Percentiles rank a stretch among this genome's conserved stretches.
phyloP scores from a whole-genome alignment of 2,797 vertebrate species.

The Chloroceryle amazona region DNA sequence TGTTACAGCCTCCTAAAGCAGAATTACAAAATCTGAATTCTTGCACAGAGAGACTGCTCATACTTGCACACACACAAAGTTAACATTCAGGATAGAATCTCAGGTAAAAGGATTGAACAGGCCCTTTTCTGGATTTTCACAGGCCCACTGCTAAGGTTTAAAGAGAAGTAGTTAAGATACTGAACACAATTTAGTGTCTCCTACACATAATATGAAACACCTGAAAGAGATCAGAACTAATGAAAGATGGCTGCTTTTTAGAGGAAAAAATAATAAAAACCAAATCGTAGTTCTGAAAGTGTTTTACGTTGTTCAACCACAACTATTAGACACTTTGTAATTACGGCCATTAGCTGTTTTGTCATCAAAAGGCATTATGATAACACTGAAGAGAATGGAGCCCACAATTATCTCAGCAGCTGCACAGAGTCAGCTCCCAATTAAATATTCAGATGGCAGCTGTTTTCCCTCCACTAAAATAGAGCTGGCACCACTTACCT shows the following conservation, averaged over 20 bases:
- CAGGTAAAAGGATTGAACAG: neutral
- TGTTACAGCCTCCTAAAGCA: neutral
- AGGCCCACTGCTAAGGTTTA: neutral
- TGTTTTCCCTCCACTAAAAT: neutral
- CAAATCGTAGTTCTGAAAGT: neutral
- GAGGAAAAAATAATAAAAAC: rapidly evolving
- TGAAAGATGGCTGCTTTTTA: neutral
- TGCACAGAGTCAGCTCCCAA: constrained; percentile 14
- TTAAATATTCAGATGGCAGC: neutral
- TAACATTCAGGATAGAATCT: neutral
- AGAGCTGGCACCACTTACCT: neutral
- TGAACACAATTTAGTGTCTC: neutral
- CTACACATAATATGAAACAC: neutral
- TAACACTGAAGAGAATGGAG: neutral
- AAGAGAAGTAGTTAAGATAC: neutral
- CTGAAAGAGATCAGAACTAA: neutral
- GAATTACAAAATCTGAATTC: neutral
- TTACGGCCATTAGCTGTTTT: neutral
- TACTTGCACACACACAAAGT: neutral
- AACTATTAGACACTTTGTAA: neutral
- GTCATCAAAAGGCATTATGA: neutral
- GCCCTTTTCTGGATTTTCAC: neutral
- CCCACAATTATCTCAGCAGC: constrained; percentile 34
- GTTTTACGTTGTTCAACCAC: neutral
- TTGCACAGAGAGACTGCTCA: neutral